Evolutionary conservation across 2,113 vertebrate genomes (phyloP).

Genomic region (Typhlomys cinereus): DNA sequence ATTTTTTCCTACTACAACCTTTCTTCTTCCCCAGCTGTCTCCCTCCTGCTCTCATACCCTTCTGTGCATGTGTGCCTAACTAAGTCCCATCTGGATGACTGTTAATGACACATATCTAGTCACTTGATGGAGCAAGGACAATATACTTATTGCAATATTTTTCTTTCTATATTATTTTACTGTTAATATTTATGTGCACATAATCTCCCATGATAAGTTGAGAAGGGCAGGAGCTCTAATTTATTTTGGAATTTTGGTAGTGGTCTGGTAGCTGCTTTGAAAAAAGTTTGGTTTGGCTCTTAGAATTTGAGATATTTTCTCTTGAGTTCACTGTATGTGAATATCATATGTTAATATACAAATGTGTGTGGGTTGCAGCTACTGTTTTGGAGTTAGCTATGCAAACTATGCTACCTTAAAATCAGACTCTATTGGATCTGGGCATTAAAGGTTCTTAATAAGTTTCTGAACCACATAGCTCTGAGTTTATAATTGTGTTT

Average conservation of each 20-base stretch:
- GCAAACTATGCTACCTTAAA: not conserved
- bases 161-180: not conserved
- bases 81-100: too few species aligned
- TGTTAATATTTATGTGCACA: not conserved
- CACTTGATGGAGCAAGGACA: too few species aligned
- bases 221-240: not conserved
- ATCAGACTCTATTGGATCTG: not conserved
- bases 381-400: not conserved
- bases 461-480: not conserved
- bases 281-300: not conserved
- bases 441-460: not conserved
- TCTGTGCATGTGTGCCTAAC: too few species aligned
- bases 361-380: not conserved
- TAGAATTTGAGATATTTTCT: not conserved
- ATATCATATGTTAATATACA: not conserved
- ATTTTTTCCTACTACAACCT: too few species aligned
- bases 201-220: not conserved
- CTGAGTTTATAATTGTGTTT: not conserved
- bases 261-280: not conserved
- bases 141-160: not conserved
- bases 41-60: too few species aligned
- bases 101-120: too few species aligned
- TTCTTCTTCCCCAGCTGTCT: too few species aligned
- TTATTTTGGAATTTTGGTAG: not conserved
- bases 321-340: not conserved